These are phyloP conservation scores for Oenanthe melanoleuca DNA, from an alignment of 2,113 vertebrate species.

Conservation along the genomic window DNA sequence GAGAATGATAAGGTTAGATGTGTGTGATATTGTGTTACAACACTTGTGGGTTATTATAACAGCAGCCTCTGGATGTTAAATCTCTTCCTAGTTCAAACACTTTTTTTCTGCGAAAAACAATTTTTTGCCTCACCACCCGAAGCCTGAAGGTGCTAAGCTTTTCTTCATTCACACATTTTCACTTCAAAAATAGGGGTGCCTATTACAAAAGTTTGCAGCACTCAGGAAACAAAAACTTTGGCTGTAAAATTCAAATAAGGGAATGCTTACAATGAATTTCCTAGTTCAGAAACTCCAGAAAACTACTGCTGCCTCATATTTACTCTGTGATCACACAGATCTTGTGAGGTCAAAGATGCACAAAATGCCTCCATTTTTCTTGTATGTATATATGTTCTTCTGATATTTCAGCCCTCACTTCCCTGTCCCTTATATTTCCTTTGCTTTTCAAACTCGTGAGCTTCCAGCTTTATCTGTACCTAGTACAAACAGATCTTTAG, in stretches of 20 bases:
- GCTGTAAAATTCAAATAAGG: background rate
- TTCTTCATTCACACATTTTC: background rate
- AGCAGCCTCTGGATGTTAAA: background rate
- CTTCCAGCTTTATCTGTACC: background rate
- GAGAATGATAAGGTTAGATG: background rate
- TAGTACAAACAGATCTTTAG: background rate
- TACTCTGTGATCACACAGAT: background rate
- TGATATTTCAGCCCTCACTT: background rate
- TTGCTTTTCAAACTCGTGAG: background rate
- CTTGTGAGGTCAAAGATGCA: background rate
- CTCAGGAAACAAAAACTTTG: background rate
- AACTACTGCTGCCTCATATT: background rate
- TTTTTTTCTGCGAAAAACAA: background rate
- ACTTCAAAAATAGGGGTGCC: background rate
- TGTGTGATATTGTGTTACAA: background rate
- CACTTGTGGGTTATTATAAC: background rate
- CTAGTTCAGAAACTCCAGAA: background rate
- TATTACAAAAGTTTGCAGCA: background rate
- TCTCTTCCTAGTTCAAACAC: background rate
- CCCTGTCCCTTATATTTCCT: background rate
- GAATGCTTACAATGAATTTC: background rate
- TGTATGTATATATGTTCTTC: background rate
- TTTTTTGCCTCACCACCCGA: background rate
- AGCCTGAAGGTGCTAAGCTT: background rate
- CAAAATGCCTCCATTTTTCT: background rate